Evolutionary conservation across 2,888 invertebrate genomes (phyloP), one percentile per base, ranked within the genome.

Genomic region (Steinernema scapterisci): DNA sequence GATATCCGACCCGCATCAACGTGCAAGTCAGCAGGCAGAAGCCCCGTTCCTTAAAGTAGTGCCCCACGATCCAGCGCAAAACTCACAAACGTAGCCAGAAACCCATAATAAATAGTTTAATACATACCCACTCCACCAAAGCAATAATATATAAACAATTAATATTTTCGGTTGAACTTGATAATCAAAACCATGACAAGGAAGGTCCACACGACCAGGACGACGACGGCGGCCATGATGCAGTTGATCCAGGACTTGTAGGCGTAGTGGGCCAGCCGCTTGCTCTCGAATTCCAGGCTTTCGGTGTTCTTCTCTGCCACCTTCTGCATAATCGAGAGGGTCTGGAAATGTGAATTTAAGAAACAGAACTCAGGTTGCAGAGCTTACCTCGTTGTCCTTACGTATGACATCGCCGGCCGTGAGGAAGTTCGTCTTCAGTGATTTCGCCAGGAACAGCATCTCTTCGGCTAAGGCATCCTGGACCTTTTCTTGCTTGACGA

Each of bases 401-500:
- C 92, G 92, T 43, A 97, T 95, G 79, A 97, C 94, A 79, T 92
- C 92, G 87, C 93, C 94, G 1, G 97, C 95, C 46, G 93, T 92
- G 84, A 92, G 91, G 0, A 94, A 94, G 88, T 96, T 95, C 86
- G 95, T 94, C 88, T 94, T 95, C 74, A 97, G 91, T 85, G 91
- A 94, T 84, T 92, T 92, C 0, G 95, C 94, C 82, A 96, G 90
- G 75, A 92, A 89, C n/a, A 97, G 90, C 93, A 97, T 95, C 85
- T 96, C 95, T 83, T 95, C 94, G 0, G 96, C 94, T 27, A 97
- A 92, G 88, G 93, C 93, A 85, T 94, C 94, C 87, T 97, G 96
- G 89, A 93, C 92, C 80, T 93, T 92, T 85, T 94, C 92, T 87
- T 97, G 63, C 5, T 77, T 63, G 44, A 74, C 16, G 25, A 54